Percentiles rank a stretch among this genome's conserved stretches.
phyloP scores from a whole-genome alignment of 2,113 vertebrate species.

The Triplophysa tibetana region DNA sequence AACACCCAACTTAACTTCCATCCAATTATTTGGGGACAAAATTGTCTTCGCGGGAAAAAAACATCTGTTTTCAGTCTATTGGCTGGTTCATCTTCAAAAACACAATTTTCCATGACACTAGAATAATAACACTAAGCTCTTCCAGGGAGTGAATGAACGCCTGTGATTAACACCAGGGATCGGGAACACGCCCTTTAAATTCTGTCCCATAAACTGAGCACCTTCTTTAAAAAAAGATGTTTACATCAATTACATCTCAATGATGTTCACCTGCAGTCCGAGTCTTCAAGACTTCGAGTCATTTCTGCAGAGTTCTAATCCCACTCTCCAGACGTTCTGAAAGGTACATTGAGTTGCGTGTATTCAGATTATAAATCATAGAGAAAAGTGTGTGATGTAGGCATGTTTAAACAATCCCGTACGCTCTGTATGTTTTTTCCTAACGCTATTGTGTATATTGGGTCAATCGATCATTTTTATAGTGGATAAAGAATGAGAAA shows the following conservation, averaged over 20 bases:
- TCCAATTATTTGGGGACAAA: too few species aligned
- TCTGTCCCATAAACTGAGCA: conserved; percentile 49
- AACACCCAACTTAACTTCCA: too few species aligned
- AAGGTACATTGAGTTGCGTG: conserved; percentile 47
- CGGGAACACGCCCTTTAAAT: conserved; percentile 47
- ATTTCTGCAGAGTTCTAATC: conserved; percentile 45
- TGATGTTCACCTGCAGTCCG: conserved; percentile 27
- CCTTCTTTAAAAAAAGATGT: conserved; percentile 41
- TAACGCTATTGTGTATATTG: conserved; percentile 43
- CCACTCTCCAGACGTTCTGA: conserved; percentile 41
- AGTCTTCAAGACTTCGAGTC: conserved; percentile 28
- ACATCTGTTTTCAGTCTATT: conserved; percentile 45
- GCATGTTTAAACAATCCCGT: conserved; percentile 52
- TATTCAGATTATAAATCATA: conserved; percentile 52
- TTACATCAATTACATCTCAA: conserved; percentile 39
- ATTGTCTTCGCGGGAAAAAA: conserved; percentile 25
- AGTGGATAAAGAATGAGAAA: conserved; percentile 44
- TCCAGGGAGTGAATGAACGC: conserved; percentile 61
- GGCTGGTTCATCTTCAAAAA: conserved; percentile 51
- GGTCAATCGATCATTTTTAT: conserved; percentile 50
- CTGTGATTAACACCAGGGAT: conserved; percentile 60
- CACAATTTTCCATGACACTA: conserved; percentile 59
- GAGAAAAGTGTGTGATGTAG: conserved; percentile 38
- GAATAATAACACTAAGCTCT: conserved; percentile 64
- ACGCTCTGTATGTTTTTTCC: conserved; percentile 33